Evolutionary conservation across 2,797 vertebrate species (phyloP), one percentile per base, ranked within the genome.

Genomic region (Poeciliopsis turneri): DNA sequence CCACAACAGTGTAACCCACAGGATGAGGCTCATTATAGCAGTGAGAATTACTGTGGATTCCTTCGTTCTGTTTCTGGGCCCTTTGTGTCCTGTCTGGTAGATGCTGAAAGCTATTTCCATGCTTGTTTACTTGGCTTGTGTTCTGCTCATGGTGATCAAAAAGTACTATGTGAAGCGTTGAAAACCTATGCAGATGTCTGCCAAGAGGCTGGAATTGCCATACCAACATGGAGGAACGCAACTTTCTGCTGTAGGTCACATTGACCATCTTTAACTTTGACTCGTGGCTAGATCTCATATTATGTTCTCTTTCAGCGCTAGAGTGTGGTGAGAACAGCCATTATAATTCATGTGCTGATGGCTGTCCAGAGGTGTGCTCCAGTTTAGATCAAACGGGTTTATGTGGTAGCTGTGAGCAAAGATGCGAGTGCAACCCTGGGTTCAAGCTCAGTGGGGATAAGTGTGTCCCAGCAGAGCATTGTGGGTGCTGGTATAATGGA

Each of bases 121-220:
- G 93, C 88, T 86, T 98, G 97, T 64, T 68, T 96, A 73, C 90
- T 92, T 0, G 85, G 93, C 79, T 95, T 97, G 90, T 98, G 97
- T 82, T 90, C 92, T 33, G 49, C 94, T 74, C 77, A 87, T 0
- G 96, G 96, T 61, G 90, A 95, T 84, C 91, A 82, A 18, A 76
- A 77, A 0, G 68, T 91, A 43, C 83, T 97, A 15, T 97, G 97
- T 75, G 71, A 91, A 28, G 88, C 85, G 15, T 82, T 97, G 69
- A 87, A 95, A 76, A 76, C 83, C 51, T 97, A 97, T 2, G 90
- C 91, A 9, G 91, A 90, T 0, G 84, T 95, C 0, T 98, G 97
- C 89, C 88, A 91, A 70, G 89, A 94, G n/a, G 95, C 90, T 33
- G 96, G 96, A 4, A 87, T 96, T 74, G 46, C 36, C 20, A 28